phyloP scores from a whole-genome alignment of 1,140 invertebrate species.

The Drosophila rufa region DNA sequence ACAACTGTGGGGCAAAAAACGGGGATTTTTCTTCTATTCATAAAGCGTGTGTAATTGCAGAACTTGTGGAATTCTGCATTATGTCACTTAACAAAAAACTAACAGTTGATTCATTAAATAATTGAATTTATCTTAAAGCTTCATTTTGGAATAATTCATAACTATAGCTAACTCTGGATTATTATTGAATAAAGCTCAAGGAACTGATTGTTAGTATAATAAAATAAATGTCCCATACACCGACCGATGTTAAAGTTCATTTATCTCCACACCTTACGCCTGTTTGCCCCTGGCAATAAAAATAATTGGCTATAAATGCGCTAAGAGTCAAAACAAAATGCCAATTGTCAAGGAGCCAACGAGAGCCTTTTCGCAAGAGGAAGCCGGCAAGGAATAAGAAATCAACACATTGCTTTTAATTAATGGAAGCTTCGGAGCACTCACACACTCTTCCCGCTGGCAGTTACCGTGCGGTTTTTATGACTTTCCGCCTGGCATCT shows the following conservation, averaged over 20 bases:
- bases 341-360: slow-evolving; percentile 46
- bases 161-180: neutral
- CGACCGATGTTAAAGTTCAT: slow-evolving; percentile 49
- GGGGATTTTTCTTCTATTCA: slow-evolving; percentile 13
- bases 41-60: neutral
- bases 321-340: slow-evolving; percentile 71
- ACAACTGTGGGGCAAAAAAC: slow-evolving; percentile 3
- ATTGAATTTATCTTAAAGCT: slow-evolving; percentile 9
- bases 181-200: neutral
- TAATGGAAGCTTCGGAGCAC: slow-evolving; percentile 56
- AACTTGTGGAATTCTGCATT: neutral
- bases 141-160: neutral
- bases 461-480: slow-evolving; percentile 58
- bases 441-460: neutral
- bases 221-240: slow-evolving; percentile 19
- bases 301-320: slow-evolving; percentile 81
- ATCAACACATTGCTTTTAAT: slow-evolving; percentile 76
- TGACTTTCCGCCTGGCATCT: slow-evolving; percentile 54
- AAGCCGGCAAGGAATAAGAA: slow-evolving; percentile 29
- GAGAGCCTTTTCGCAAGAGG: slow-evolving; percentile 1
- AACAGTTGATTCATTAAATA: slow-evolving; percentile 1
- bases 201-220: neutral
- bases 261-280: slow-evolving; percentile 70
- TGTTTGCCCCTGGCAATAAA: slow-evolving; percentile 53
- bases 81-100: no score